Conservation (phyloP, 2,113 vertebrate genomes). For the Himantopus leucocephalus region DNA sequence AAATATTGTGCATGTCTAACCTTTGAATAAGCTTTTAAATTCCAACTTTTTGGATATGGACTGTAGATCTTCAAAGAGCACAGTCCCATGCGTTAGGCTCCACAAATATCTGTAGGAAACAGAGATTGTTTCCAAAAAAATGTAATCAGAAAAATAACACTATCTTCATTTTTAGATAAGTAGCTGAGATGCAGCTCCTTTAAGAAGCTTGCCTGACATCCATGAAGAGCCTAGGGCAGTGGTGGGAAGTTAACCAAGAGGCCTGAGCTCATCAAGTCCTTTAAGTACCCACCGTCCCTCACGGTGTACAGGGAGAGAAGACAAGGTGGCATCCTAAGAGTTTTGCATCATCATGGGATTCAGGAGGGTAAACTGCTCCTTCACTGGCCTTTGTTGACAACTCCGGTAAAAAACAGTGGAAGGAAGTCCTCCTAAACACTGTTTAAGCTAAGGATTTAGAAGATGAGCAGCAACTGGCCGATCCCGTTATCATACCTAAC, state of each 20-base stretch:
- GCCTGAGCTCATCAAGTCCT: neutral
- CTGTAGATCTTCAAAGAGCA: neutral
- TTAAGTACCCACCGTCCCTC: neutral
- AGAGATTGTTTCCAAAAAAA: neutral
- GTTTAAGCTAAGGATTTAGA: neutral
- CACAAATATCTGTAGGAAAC: neutral
- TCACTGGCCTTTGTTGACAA: neutral
- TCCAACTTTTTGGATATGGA: neutral
- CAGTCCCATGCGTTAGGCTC: neutral
- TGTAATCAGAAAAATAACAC: neutral
- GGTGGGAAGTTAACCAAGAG: neutral
- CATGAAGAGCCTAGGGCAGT: neutral
- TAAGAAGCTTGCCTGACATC: neutral
- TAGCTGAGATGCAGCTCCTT: neutral
- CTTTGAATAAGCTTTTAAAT: neutral
- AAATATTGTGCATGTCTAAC: neutral
- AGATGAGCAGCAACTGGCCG: neutral
- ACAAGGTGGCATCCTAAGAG: neutral
- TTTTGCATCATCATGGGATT: neutral
- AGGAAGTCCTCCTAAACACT: neutral
- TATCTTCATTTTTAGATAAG: neutral
- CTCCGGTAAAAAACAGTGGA: neutral
- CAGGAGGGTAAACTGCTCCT: neutral
- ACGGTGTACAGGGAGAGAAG: neutral
- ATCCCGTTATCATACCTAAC: neutral